Conservation (phyloP, 2,888 invertebrate species). For the Calameuta idolon region DNA sequence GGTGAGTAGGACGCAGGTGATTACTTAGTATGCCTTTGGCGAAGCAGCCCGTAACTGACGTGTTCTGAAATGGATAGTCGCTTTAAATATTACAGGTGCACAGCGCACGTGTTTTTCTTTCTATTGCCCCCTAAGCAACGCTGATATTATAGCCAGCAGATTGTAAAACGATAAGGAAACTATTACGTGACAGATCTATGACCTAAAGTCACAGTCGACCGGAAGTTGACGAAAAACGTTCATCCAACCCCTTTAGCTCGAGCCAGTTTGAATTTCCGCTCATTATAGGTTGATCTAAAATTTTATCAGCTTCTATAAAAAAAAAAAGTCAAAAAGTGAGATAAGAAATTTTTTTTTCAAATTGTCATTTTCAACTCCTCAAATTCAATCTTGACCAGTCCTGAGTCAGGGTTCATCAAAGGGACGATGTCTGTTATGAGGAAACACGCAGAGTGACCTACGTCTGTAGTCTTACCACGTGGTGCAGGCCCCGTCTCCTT, state of each 20-base stretch:
- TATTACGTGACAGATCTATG: not conserved
- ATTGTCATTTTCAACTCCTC: not conserved
- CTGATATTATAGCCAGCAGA: not conserved
- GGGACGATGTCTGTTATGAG: not conserved
- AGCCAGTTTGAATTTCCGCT: not conserved
- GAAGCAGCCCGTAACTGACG: conserved; percentile 1
- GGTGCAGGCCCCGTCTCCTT: not conserved
- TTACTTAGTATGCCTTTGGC: conserved; percentile 13
- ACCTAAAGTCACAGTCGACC: not conserved
- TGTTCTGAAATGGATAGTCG: conserved; percentile 4
- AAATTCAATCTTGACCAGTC: not conserved
- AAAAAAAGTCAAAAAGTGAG: not conserved
- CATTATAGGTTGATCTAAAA: not conserved
- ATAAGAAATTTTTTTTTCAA: not conserved
- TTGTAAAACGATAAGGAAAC: not conserved
- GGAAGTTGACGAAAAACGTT: not conserved
- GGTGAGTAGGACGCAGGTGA: conserved; percentile 25
- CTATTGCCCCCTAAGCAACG: not conserved
- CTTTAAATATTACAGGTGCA: conserved; percentile 7
- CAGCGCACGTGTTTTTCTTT: not conserved
- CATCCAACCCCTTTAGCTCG: not conserved
- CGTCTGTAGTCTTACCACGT: not conserved
- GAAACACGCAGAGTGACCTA: not conserved
- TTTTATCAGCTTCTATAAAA: not conserved
- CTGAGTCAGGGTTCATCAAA: not conserved